These are phyloP conservation scores for Hipposideros armiger DNA, from an alignment of 2,113 vertebrate species.

Conservation along the genomic window DNA sequence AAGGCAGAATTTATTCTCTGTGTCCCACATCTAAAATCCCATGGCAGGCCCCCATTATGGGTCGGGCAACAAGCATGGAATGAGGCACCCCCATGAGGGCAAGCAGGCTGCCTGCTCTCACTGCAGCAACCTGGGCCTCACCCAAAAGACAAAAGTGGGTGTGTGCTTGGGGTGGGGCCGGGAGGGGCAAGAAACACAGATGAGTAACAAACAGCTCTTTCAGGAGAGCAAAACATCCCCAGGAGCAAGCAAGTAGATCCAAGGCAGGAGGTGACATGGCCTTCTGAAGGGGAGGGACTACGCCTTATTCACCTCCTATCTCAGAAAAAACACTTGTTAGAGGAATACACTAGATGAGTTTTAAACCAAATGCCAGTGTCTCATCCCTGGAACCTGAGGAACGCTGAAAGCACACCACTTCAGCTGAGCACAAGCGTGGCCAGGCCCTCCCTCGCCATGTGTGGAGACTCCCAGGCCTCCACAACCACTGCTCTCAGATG, in stretches of 20 bases:
- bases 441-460: background rate
- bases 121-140: background rate
- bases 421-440: background rate
- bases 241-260: background rate
- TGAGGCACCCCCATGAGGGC: background rate
- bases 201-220: slow-evolving; percentile 21
- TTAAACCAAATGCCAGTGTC: background rate
- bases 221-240: background rate
- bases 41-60: background rate
- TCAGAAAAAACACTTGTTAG: background rate
- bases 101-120: background rate
- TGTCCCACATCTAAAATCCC: background rate
- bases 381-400: background rate
- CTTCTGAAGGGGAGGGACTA: background rate
- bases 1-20: background rate
- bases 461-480: background rate
- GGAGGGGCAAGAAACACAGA: background rate
- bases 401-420: background rate
- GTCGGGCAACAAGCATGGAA: background rate
- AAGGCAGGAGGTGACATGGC: background rate
- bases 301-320: background rate
- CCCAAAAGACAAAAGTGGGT: background rate
- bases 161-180: background rate
- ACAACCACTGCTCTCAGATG: background rate
- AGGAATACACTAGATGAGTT: background rate